Evolutionary conservation across 1,140 invertebrate genomes (phyloP), one percentile per base, ranked within the genome.

Genomic region (Steinernema feltiae): DNA sequence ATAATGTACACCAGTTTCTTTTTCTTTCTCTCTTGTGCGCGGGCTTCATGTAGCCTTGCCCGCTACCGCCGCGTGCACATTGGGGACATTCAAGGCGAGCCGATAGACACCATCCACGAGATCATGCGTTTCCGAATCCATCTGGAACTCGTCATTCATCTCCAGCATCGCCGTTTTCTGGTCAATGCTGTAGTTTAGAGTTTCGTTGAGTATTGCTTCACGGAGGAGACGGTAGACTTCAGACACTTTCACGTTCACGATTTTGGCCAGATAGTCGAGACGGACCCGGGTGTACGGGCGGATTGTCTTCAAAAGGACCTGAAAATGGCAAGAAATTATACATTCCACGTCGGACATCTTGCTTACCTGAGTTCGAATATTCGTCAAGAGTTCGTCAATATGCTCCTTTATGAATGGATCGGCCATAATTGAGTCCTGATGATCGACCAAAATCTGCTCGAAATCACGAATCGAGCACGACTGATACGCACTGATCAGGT

Each of bases 351-450:
- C 18, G 18, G 18, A 48, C 46, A 7, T 29, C 0, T 31, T 48
- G 32, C 21, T 30, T 41, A 84, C 83, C 88, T 92, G 95, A n/a
- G 95, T 99, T 77, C 97, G 90, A 82, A 99, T 98, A 88, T 99
- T 99, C 53, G 94, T 89, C 69, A 99, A 88, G 32, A 99, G 89
- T 90, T 98, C 97, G 91, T 98, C 97, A 87, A 99, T 98, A 85
- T 99, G 96, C 88, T 99, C 97, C 83, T 95, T 90, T 84, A 99
- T 99, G 87, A 99, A 99, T 2, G 94, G 95, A 90, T 99, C 97
- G 86, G 96, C 94, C 96, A 99, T 99, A 72, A 99, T 98, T 86
- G 93, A 94, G 85, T 94, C 93, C 79, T 94, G 90, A 88, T 99
- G 97, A 85, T 93, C 92, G 85, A 94, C 93, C 69, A 99, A 88